Evolutionary conservation across 2,888 invertebrate species (phyloP), one percentile per base, ranked within the genome.

Genomic region (Drosophila nr. perissopoda): DNA sequence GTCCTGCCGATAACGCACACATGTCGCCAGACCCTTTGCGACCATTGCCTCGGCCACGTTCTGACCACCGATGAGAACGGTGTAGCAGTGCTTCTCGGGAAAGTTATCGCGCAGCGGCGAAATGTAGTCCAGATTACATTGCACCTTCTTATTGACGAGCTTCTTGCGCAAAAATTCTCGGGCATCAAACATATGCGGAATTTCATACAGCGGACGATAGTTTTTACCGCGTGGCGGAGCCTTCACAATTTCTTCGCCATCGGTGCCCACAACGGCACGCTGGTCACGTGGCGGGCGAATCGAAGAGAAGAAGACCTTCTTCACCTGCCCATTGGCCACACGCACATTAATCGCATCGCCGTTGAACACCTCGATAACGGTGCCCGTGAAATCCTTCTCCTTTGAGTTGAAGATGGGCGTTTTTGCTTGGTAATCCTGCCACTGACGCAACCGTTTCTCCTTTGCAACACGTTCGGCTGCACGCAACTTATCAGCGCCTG

Each of bases 181-280:
- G 0, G 99, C 99, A 93, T 99, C 99, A 92, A 97, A 99, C 98
- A 99, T 98, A 95, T 97, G 98, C 2, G 99, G 99, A 91, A 99
- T 97, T 92, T 99, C 99, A 92, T 99, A 99, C 0, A 99, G 94
- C 0, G 99, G 98, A 88, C 98, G 96, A 92, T 95, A 97, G 74
- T 96, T 96, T 93, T 96, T 97, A 4, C 96, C 94, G 74, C 96
- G 94, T 18, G 95, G 95, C 0, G 95, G 93, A n/a, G 94, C 91
- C 88, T 96, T 96, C 0, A 89, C 83, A 40, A 92, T 87, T 51
- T 94, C 95, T 74, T 96, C 96, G 21, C 94, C 95, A 70, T 96
- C 96, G 73, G 95, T 95, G 59, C 96, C 96, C 70, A 95, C 95
- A 38, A 94, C 93, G 70, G 93, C 94, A 79, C 94, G 92, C 92